These are phyloP conservation scores for Sciaenops ocellatus DNA, from an alignment of 2,797 vertebrate species.

Conservation along the genomic window DNA sequence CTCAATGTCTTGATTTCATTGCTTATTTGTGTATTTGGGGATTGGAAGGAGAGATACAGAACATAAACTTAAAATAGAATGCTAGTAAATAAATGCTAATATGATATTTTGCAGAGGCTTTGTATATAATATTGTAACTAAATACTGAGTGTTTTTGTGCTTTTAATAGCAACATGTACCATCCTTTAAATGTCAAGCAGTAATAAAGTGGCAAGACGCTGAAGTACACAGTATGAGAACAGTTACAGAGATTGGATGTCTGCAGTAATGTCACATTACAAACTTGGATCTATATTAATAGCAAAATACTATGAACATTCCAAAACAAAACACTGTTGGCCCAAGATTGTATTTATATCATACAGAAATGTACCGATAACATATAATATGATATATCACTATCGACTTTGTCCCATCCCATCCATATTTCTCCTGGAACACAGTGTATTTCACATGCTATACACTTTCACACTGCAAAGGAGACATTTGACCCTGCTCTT, in stretches of 20 bases:
- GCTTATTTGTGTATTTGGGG: background rate
- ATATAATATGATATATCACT: background rate
- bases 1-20: background rate
- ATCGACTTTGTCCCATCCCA: background rate
- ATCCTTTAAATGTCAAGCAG: background rate
- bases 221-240: background rate
- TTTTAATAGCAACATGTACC: slow-evolving; percentile 12
- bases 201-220: slow-evolving; percentile 2
- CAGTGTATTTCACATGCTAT: background rate
- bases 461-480: background rate
- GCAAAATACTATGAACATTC: background rate
- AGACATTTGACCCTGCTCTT: slow-evolving; percentile 3
- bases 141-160: background rate
- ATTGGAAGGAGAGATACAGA: background rate
- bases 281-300: background rate
- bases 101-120: background rate
- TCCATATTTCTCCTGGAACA: background rate
- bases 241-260: slow-evolving; percentile 5
- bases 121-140: slow-evolving; percentile 16
- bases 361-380: background rate
- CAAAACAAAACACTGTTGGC: background rate
- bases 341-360: background rate
- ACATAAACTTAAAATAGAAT: background rate
- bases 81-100: background rate
- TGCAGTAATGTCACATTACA: background rate